These are phyloP conservation scores for Oscheius sp. DNA, from an alignment of 2,888 invertebrate species.

Conservation along the genomic window DNA sequence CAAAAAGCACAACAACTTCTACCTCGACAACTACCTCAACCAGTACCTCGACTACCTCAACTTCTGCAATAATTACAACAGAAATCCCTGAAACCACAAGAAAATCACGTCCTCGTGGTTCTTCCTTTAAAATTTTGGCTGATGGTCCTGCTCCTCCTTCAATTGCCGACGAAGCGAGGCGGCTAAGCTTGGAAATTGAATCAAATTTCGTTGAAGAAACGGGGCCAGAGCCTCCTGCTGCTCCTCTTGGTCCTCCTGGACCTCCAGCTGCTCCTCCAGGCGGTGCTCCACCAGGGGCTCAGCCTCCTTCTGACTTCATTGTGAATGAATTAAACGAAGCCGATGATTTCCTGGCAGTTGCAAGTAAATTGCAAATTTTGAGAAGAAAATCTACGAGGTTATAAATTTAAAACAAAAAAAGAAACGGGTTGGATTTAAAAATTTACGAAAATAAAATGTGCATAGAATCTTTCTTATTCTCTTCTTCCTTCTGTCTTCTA, in stretches of 20 bases:
- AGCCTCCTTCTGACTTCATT: constrained; percentile 9
- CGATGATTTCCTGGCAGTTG: constrained; percentile 30
- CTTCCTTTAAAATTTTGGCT: neutral
- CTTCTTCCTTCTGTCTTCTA: neutral
- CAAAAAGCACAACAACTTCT: neutral
- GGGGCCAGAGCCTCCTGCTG: constrained; percentile 8
- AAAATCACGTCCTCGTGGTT: neutral
- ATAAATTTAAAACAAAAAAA: neutral
- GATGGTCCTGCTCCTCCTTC: neutral
- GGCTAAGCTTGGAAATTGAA: constrained; percentile 23
- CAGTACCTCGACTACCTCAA: neutral
- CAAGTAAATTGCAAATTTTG: constrained; percentile 10
- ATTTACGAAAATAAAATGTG: neutral
- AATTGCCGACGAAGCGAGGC: neutral
- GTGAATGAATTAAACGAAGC: constrained; percentile 23
- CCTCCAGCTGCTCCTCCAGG: neutral
- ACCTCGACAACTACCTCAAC: neutral
- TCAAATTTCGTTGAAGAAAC: constrained; percentile 15
- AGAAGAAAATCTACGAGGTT: constrained; percentile 2
- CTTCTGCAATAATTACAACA: neutral
- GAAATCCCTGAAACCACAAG: neutral
- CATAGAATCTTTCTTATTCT: neutral
- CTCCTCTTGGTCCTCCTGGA: neutral
- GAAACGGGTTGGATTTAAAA: constrained; percentile 2
- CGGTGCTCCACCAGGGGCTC: constrained; percentile 19